Conservation (phyloP, 1,140 invertebrate genomes). For the Globodera ellingtonae region DNA sequence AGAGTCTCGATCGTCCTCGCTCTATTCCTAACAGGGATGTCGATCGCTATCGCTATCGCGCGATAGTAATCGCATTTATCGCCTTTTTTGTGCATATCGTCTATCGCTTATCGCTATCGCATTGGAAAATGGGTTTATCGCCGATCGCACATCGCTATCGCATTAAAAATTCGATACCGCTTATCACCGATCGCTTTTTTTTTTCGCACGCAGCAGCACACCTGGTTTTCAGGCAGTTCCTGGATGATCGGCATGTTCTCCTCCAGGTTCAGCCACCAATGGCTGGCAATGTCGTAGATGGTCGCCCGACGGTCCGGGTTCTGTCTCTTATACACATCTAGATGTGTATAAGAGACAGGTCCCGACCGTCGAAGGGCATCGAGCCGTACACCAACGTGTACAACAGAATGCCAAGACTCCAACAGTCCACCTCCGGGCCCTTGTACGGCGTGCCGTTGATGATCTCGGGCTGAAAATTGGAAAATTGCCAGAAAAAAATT, state of each 20-base stretch:
- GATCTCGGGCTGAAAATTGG: constrained; percentile 78
- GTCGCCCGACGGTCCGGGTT: constrained; percentile 84
- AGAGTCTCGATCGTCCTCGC: no score
- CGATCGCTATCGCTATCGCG: no score
- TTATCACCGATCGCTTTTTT: no score
- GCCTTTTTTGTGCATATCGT: no score
- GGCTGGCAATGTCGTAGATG: constrained; percentile 87
- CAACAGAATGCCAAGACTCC: constrained; percentile 93
- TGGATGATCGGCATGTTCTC: constrained; percentile 66
- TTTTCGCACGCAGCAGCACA: constrained; percentile 19
- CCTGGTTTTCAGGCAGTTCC: constrained; percentile 64
- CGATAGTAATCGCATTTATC: no score
- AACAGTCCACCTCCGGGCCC: constrained; percentile 80
- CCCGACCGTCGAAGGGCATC: constrained; percentile 98
- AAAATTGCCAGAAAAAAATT: background rate
- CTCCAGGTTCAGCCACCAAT: constrained; percentile 86
- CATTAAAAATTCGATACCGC: no score
- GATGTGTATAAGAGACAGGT: no score
- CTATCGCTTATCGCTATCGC: no score
- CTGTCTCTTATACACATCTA: no score
- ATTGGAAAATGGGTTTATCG: no score
- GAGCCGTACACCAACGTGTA: constrained; percentile 98
- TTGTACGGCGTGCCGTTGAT: constrained; percentile 95
- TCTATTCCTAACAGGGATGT: no score
- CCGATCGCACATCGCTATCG: no score